Conservation (phyloP, 2,888 invertebrate genomes). For the Lacanobia oleracea region DNA sequence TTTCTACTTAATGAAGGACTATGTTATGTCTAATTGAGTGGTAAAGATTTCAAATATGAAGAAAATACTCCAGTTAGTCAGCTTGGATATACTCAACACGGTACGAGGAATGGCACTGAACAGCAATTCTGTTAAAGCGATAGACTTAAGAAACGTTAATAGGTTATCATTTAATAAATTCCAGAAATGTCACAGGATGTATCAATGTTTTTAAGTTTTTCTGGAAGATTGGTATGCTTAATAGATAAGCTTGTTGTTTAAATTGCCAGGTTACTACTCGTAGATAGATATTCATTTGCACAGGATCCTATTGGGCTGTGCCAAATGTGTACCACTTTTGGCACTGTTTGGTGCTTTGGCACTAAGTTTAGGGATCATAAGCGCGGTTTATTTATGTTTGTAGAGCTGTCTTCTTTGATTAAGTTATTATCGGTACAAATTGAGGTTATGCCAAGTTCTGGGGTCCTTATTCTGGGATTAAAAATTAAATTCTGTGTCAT, state of each 20-base stretch:
- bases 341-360: slow-evolving; percentile 43
- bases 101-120: slow-evolving; percentile 16
- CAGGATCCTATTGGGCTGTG: slow-evolving; percentile 27
- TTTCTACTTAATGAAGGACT: background rate
- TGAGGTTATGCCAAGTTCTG: slow-evolving; percentile 7
- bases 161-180: slow-evolving; percentile 1
- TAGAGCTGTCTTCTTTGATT: slow-evolving; percentile 38
- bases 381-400: slow-evolving; percentile 36
- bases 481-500: background rate
- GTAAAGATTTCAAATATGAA: slow-evolving; percentile 26
- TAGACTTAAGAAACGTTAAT: slow-evolving; percentile 2
- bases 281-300: slow-evolving; percentile 32
- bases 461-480: background rate
- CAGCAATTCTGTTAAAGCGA: background rate
- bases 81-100: background rate
- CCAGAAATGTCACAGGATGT: slow-evolving; percentile 3
- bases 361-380: slow-evolving; percentile 36
- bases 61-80: slow-evolving; percentile 3
- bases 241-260: slow-evolving; percentile 31
- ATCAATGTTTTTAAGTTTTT: slow-evolving; percentile 6
- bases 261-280: slow-evolving; percentile 25
- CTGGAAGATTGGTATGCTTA: slow-evolving; percentile 7
- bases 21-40: background rate
- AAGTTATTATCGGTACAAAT: slow-evolving; percentile 20
- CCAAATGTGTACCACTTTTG: slow-evolving; percentile 45